Evolutionary conservation across 2,888 invertebrate species (phyloP), one percentile per base, ranked within the genome.

Genomic region (Tetranychus piercei): DNA sequence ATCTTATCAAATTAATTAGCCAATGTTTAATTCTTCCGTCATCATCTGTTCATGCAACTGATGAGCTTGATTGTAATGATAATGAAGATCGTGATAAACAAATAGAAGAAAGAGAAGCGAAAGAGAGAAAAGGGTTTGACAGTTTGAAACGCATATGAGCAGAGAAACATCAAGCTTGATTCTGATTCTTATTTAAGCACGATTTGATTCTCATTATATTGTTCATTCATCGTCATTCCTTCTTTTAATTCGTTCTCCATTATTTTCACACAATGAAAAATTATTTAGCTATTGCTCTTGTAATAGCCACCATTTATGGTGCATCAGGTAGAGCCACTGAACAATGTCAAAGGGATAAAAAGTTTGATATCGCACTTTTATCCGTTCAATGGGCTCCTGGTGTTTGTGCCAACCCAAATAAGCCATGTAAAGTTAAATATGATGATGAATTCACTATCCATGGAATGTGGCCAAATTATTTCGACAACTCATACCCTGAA

Each of bases 381-480:
- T 69, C 69, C 20, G 69, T 69, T 23, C 20, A 20, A 23, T 23
- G 34, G 20, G 69, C 69, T 6, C 69, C 69, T 11, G 69, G 69
- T 23, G 11, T 23, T 23, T 69, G 69, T 22, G 11, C 22, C 69
- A 69, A 69, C 7, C 11, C 34, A 11, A 23, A 69, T 9, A 9
- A 15, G 2, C 9, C 9, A 8, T 69, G 69, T 69, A 66, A 66
- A 66, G 55, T 55, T 7, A 69, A 23, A 69, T 74, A 76, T 65
- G 4, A 55, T 20, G 72, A 76, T 43, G 44, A 73, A 18, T 76
- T 75, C 75, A 20, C 73, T 1, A 76, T 76, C 15, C 76, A 76
- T 44, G 76, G 76, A 6, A 66, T 66, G 9, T 76, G 76, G 76
- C 75, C 76, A 7, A 69, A 75, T 15, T 65, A 73, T 44, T 44